Conservation (phyloP, 2,113 vertebrate species). For the Elaphurus davidianus region DNA sequence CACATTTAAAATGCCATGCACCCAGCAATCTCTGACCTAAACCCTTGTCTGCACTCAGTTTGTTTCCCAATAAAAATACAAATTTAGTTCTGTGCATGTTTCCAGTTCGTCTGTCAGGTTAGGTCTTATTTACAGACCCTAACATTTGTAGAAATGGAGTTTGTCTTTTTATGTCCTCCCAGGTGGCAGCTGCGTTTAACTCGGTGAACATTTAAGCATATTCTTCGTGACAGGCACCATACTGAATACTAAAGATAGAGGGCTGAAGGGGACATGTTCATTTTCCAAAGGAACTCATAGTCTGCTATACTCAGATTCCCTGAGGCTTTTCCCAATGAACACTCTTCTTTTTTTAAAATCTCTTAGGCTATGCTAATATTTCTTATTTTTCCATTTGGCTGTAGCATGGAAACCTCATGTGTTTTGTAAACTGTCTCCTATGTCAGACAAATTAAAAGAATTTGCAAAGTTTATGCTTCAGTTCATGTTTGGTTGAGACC, state of each 20-base stretch:
- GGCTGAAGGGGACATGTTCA: neutral
- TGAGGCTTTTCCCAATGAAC: neutral
- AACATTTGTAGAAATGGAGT: neutral
- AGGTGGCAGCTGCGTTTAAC: neutral
- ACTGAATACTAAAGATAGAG: neutral
- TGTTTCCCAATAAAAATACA: constrained; percentile 34
- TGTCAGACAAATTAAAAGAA: constrained; percentile 59
- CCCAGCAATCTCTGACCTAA: neutral
- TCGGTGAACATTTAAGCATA: neutral
- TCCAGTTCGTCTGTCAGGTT: neutral
- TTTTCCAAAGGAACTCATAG: neutral
- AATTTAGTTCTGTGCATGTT: constrained; percentile 15
- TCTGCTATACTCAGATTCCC: neutral
- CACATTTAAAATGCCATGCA: neutral
- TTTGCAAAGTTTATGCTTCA: constrained; percentile 39
- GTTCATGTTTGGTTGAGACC: constrained; percentile 36
- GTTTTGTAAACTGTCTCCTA: constrained; percentile 55
- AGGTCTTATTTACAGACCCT: neutral
- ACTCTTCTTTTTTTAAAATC: neutral
- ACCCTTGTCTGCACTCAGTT: neutral
- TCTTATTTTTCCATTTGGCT: constrained; percentile 35
- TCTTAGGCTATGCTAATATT: constrained; percentile 35
- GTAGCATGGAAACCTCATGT: constrained; percentile 53
- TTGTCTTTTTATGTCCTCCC: neutral
- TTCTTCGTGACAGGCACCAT: neutral